Conservation (phyloP, 2,797 vertebrate species). For the Acridotheres tristis region DNA sequence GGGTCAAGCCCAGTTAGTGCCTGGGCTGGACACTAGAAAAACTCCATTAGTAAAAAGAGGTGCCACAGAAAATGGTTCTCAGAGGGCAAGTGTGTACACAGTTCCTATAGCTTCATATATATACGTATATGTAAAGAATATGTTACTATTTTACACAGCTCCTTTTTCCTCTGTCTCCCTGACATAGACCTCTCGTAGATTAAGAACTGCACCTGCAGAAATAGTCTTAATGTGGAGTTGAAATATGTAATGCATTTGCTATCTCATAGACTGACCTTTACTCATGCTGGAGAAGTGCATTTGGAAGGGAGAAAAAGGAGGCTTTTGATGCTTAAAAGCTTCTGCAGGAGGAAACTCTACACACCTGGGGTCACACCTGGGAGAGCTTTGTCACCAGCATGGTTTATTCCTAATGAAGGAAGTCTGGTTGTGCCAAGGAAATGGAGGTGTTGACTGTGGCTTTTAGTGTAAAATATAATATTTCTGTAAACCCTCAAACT, state of each 20-base stretch:
- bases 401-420: constrained; percentile 1
- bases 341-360: neutral
- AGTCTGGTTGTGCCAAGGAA: neutral
- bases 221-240: neutral
- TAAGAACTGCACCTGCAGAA: neutral
- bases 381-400: neutral
- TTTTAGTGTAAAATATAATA: neutral
- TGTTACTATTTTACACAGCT: neutral
- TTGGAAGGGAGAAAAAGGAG: neutral
- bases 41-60: neutral
- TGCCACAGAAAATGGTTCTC: neutral
- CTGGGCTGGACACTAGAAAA: neutral
- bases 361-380: neutral
- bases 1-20: neutral
- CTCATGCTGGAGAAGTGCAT: neutral
- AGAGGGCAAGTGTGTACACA: neutral
- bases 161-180: neutral
- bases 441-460: neutral
- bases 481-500: neutral
- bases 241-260: neutral
- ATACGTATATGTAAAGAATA: neutral
- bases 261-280: neutral
- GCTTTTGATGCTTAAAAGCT: neutral
- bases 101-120: neutral
- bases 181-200: neutral